Evolutionary conservation across 2,113 vertebrate species (phyloP).

Genomic region (Chlamydotis undulata): DNA sequence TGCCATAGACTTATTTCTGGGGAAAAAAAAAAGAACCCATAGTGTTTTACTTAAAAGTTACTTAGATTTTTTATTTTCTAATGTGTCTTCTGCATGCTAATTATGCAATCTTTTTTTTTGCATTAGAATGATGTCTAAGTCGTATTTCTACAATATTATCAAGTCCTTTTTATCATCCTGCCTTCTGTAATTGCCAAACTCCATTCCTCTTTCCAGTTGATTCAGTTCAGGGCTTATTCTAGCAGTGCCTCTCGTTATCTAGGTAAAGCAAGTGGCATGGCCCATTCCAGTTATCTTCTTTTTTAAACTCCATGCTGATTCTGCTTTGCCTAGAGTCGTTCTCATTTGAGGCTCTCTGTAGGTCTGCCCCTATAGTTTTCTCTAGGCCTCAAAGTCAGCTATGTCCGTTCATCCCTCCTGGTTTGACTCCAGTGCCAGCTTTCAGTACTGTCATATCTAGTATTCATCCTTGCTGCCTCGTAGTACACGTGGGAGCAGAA

Average conservation of each 20-base stretch:
- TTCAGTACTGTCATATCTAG: not conserved
- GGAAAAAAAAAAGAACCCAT: too few species aligned
- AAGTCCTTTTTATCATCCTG: not conserved
- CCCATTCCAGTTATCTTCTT: not conserved
- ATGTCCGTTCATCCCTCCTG: not conserved
- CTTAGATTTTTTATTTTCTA: not conserved
- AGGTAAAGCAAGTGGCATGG: not conserved
- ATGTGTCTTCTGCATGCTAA: not conserved
- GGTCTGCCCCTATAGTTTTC: not conserved
- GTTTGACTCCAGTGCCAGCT: not conserved
- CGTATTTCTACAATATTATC: not conserved
- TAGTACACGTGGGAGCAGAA: not conserved
- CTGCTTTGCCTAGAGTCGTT: not conserved
- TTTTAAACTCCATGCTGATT: not conserved
- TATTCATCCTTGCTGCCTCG: not conserved
- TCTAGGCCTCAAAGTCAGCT: not conserved
- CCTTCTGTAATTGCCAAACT: not conserved
- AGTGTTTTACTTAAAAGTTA: not conserved
- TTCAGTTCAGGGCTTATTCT: not conserved
- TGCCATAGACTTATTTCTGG: not conserved
- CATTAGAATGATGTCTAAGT: not conserved
- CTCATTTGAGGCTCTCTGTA: not conserved
- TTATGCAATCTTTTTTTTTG: not conserved
- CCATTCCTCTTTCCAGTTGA: not conserved
- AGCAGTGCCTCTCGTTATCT: not conserved